Conservation (phyloP, 1,140 invertebrate genomes). For the Parasteatoda tepidariorum region DNA sequence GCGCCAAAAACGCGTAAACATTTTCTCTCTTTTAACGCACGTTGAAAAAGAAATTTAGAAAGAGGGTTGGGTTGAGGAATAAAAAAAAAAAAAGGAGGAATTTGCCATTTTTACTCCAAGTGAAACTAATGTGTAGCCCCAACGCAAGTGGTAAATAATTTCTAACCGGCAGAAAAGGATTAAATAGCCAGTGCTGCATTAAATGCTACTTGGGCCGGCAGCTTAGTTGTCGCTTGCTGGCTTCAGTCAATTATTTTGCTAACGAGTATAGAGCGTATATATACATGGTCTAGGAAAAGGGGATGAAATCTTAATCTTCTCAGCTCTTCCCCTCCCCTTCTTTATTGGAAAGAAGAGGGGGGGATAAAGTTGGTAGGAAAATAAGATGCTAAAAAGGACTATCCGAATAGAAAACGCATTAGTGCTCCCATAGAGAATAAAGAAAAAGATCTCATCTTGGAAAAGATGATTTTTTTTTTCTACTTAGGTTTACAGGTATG, state of each 20-base stretch:
- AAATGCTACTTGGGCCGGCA: constrained; percentile 42
- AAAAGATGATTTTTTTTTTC: not conserved
- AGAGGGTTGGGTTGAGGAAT: too few species aligned
- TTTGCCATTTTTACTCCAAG: constrained; percentile 30
- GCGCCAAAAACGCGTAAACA: constrained; percentile 36
- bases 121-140: constrained; percentile 28
- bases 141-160: constrained; percentile 48
- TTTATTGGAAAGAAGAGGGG: constrained; percentile 16
- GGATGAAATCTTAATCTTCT: constrained; percentile 44
- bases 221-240: constrained; percentile 17
- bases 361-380: too few species aligned
- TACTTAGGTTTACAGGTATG: not conserved
- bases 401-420: constrained; percentile 12
- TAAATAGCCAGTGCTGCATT: constrained; percentile 52
- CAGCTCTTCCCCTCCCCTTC: not conserved
- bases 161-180: constrained; percentile 18
- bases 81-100: not conserved
- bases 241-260: constrained; percentile 60
- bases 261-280: constrained; percentile 50
- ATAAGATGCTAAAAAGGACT: constrained; percentile 23
- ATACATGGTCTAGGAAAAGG: not conserved
- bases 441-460: not conserved
- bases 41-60: not conserved
- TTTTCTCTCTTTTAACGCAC: constrained; percentile 32
- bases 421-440: not conserved